Evolutionary conservation across 2,888 invertebrate species (phyloP).

Genomic region (Crematogaster levior): DNA sequence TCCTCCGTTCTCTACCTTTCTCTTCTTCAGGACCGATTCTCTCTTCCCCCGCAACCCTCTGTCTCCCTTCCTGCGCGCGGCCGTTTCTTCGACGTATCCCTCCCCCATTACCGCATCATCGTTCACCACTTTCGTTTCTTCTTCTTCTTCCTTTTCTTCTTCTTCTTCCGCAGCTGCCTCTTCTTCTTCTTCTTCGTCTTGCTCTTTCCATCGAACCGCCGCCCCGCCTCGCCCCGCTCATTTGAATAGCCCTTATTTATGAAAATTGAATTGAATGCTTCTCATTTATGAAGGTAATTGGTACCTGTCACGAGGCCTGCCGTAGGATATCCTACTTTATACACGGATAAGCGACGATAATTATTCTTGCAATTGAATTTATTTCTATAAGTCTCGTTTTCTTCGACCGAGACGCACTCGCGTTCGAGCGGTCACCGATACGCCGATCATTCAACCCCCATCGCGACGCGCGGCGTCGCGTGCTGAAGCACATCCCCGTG

Average conservation of each 20-base stretch:
- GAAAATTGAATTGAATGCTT: constrained; percentile 84
- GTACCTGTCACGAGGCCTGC: constrained; percentile 80
- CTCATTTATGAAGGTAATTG: constrained; percentile 83
- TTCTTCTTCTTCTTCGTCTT: constrained; percentile 58
- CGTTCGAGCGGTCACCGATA: constrained; percentile 53
- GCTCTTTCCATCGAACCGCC: constrained; percentile 33
- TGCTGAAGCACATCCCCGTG: constrained; percentile 46
- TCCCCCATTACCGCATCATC: constrained; percentile 4
- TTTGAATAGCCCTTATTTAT: constrained; percentile 83
- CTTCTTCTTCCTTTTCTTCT: constrained; percentile 53
- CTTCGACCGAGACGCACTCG: constrained; percentile 33
- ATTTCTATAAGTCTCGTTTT: constrained; percentile 76
- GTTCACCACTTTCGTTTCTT: constrained; percentile 31
- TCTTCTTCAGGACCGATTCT: constrained; percentile 55
- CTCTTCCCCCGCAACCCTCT: constrained; percentile 56
- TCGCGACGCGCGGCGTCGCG: constrained; percentile 63
- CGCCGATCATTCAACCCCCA: constrained; percentile 69
- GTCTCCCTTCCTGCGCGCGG: constrained; percentile 55
- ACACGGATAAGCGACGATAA: constrained; percentile 80
- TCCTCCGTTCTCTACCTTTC: constrained; percentile 63
- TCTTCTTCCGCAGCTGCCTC: constrained; percentile 28
- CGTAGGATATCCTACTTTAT: constrained; percentile 80
- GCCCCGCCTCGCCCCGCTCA: constrained; percentile 70
- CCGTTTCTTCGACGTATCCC: constrained; percentile 27
- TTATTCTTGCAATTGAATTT: constrained; percentile 82